Base-by-base conservation (phyloP, 1,140 invertebrate genomes). In the Sesamia nonagrioides region DNA sequence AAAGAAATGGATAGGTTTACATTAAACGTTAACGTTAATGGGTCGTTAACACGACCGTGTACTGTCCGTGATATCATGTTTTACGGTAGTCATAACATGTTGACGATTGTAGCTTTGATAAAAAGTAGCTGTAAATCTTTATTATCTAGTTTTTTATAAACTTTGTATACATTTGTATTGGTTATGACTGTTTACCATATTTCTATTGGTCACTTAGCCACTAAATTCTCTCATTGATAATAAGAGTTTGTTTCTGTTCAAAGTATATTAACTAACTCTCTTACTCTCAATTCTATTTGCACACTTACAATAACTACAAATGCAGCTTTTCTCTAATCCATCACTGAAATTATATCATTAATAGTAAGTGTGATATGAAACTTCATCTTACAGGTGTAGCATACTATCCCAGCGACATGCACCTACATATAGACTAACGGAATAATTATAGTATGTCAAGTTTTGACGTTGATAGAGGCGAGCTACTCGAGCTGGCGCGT, bases 401-500 rank as follows among this genome's bases (percentile, higher is more conserved):
- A 33, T 4, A 7, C 13, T 56, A 56, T 58, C 54, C 54, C 21
- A 58, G 1, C 8, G 1, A 40, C 4, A 40, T 17, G 40, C n/a
- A 35, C 35, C 17, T 42, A 58, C 42, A 45, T 45, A 45, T 71
- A 54, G 60, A 52, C 9, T 76, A 76, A 77, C 74, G 61, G 61
- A 17, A 66, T 68, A 66, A 13, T 40, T 35, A 54, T 54, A 77
- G 48, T 77, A 68, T 75, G 73, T 61, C 73, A 75, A 63, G 73
- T 61, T 75, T 75, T 63, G 74, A 77, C 60, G 74, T 40, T 68
- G 35, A 63, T 77, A 75, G 56, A 50, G 48, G 56, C 56, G 58
- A 61, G 73, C 27, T n/a, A 75, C 9, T n/a, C 45, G 15, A 15
- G 27, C 45, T n/a, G n/a, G 45, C 45, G 2, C 27, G 73, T 56